Evolutionary conservation across 2,888 invertebrate genomes (phyloP), one percentile per base, ranked within the genome.

Genomic region (Lepidocyrtoides sp.): DNA sequence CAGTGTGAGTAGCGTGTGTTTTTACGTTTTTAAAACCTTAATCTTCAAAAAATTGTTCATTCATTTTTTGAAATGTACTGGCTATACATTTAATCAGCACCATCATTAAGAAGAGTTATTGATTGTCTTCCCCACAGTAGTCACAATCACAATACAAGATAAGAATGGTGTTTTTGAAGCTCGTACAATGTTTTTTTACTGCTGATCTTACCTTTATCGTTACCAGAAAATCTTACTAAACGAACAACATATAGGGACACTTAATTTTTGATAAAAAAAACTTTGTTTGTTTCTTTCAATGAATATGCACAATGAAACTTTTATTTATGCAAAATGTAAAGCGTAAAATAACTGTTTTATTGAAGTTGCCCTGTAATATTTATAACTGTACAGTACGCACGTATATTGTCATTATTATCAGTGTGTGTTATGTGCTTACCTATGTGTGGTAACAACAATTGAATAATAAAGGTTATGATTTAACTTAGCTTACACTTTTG

Each of bases 21-120:
- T 57, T 20, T 57, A 20, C 14, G 23, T 29, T 81, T 60, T 83
- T 44, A n/a, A 32, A 48, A 63, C 69, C 69, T 66, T 84, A 84
- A 84, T 84, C 69, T 66, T 44, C 63, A 44, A 44, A 69, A 69
- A 26, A 2, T 29, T 29, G n/a, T 14, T 10, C 63, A 63, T 14
- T 23, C 2, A 14, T 10, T 26, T 29, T 57, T 20, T 57, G 10
- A 57, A 17, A 63, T 57, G 23, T 20, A 20, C 5, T 3, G 5
- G 57, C 23, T 57, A 14, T 20, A 7, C 2, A 4, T 51, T 8
- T 2, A 1, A 7, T 17, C 7, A 20, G 3, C 23, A 20, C 5
- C n/a, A n/a, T n/a, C n/a, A n/a, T n/a, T n/a, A n/a, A n/a, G n/a
- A n/a, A n/a, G n/a, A n/a, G n/a, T n/a, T n/a, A n/a, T n/a, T n/a